Evolutionary conservation across 1,140 invertebrate species (phyloP).

Genomic region (Schlechtendalia chinensis): DNA sequence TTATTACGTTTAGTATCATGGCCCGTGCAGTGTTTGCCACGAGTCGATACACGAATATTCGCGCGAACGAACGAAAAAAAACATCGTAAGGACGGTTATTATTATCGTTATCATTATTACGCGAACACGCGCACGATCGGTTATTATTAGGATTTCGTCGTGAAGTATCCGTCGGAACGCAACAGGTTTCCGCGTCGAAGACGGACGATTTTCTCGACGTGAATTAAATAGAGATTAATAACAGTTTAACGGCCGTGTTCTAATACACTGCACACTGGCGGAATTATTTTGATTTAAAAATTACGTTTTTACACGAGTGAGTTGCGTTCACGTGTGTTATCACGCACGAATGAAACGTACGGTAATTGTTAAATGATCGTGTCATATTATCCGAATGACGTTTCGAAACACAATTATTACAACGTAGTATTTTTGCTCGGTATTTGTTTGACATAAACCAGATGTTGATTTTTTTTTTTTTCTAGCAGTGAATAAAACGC

Average conservation of each 20-base stretch:
- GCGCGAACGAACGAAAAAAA: too few relatives aligned
- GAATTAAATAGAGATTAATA: too few relatives aligned
- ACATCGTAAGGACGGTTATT: too few relatives aligned
- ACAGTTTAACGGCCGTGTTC: too few relatives aligned
- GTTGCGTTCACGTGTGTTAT: not conserved
- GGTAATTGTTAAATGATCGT: not conserved
- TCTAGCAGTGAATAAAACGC: not conserved
- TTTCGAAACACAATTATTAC: not conserved
- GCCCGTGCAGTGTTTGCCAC: not conserved
- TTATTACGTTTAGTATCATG: not conserved
- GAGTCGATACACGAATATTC: not conserved
- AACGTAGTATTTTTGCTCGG: not conserved
- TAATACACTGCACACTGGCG: too few relatives aligned
- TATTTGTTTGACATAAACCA: slow-evolving; percentile 20
- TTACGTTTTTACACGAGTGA: too few relatives aligned
- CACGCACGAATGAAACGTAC: not conserved
- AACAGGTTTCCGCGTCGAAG: too few relatives aligned
- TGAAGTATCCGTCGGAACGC: too few relatives aligned
- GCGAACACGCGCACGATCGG: too few relatives aligned
- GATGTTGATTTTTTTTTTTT: slow-evolving; percentile 29
- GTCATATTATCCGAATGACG: not conserved
- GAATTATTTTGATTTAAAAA: not conserved
- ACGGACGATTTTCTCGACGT: too few relatives aligned
- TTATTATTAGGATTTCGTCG: too few relatives aligned
- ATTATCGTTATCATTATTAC: too few relatives aligned